Evolutionary conservation across 2,113 vertebrate genomes (phyloP).

Genomic region (Aleadryas rufinucha): DNA sequence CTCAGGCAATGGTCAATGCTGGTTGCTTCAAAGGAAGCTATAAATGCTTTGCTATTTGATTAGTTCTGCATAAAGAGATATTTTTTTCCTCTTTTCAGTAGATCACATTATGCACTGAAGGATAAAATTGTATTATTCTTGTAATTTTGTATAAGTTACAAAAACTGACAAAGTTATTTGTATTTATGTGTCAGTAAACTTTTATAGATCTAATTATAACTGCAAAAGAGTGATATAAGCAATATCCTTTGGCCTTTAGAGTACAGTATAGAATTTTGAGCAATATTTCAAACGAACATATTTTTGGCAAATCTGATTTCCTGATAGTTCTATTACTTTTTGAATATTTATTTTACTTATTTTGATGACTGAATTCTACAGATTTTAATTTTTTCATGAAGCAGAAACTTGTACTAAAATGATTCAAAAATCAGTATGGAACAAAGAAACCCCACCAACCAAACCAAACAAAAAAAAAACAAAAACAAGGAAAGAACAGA

Average conservation of each 20-base stretch:
- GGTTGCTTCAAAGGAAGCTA: neutral
- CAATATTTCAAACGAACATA: neutral
- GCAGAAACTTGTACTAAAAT: neutral
- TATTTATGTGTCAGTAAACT: neutral
- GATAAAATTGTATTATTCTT: neutral
- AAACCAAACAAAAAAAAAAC: neutral
- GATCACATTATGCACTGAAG: neutral
- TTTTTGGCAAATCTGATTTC: neutral
- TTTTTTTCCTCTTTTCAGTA: neutral
- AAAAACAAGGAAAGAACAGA: neutral
- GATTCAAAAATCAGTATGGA: neutral
- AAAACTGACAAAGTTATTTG: neutral
- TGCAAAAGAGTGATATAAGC: neutral
- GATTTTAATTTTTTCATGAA: neutral
- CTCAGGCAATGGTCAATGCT: neutral
- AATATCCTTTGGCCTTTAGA: neutral
- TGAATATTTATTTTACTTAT: neutral
- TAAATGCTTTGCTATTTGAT: neutral
- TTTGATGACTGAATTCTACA: neutral
- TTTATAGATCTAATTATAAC: neutral
- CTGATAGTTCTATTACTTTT: neutral
- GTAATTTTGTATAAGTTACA: neutral
- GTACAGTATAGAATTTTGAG: neutral
- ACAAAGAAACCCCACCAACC: rapidly evolving
- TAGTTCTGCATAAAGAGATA: neutral